A percentile compares a stretch with the other conserved stretches of the same genome.
Evolutionary conservation across 2,888 invertebrate genomes (phyloP).

Genomic region (Chalcosyrphus nemorum): DNA sequence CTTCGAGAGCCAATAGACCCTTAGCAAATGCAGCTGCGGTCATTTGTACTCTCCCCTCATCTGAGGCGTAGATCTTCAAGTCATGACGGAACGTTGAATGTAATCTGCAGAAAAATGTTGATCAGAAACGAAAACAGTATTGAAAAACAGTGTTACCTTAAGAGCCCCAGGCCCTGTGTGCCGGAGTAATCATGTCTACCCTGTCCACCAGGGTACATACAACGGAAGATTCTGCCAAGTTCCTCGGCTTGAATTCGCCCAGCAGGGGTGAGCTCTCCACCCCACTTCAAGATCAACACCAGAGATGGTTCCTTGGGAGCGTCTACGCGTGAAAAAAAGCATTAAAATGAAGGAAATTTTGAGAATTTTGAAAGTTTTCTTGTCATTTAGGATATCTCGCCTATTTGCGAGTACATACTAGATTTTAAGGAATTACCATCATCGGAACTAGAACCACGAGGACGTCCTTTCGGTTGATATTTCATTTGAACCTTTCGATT

Average conservation of each 20-base stretch:
- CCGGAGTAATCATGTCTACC: slow-evolving; percentile 95
- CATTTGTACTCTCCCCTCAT: slow-evolving; percentile 99
- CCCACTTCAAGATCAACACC: slow-evolving; percentile 99
- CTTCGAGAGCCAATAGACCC: slow-evolving; percentile 97
- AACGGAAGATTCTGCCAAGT: slow-evolving; percentile 98
- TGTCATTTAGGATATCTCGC: slow-evolving; percentile 1
- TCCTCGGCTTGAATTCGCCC: slow-evolving; percentile 99
- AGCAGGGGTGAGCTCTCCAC: slow-evolving; percentile 98
- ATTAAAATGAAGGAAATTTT: slow-evolving; percentile 2
- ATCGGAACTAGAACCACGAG: slow-evolving; percentile 95
- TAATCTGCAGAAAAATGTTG: slow-evolving; percentile 83
- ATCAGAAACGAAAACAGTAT: too few species aligned
- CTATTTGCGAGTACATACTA: slow-evolving; percentile 74
- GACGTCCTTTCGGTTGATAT: slow-evolving; percentile 97
- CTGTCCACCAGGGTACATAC: slow-evolving; percentile 99
- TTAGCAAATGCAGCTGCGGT: slow-evolving; percentile 99
- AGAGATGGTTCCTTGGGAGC: slow-evolving; percentile 95
- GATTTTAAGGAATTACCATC: slow-evolving; percentile 86
- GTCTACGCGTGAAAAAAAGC: slow-evolving; percentile 83
- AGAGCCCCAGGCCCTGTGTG: slow-evolving; percentile 96
- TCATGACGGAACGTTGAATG: slow-evolving; percentile 99
- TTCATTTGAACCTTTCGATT: slow-evolving; percentile 99
- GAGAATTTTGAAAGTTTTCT: neutral
- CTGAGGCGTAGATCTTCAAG: slow-evolving; percentile 99
- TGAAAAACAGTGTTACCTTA: slow-evolving; percentile 86